Conservation (phyloP, 2,113 vertebrate genomes). For the Oplegnathus fasciatus region DNA sequence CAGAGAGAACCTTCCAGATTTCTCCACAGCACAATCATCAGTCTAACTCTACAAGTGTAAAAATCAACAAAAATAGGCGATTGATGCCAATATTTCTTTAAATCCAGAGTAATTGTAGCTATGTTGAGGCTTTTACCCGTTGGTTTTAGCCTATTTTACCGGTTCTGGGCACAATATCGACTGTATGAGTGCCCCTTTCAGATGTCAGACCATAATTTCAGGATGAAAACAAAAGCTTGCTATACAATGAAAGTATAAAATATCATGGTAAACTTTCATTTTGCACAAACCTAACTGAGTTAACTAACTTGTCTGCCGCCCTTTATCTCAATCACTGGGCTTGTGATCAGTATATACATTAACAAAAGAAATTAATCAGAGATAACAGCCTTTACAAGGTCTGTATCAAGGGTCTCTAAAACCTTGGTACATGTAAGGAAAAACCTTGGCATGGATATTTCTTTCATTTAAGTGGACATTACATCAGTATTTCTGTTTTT, state of each 20-base stretch:
- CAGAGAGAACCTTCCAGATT: background rate
- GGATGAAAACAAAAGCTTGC: background rate
- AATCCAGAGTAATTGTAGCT: background rate
- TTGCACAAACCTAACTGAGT: no score
- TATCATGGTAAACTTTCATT: background rate
- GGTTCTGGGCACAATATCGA: background rate
- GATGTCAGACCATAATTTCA: background rate
- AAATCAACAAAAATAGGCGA: background rate
- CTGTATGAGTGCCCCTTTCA: background rate
- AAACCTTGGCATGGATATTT: no score
- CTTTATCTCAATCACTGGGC: no score
- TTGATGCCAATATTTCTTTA: background rate
- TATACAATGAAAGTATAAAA: background rate
- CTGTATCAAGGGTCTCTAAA: no score
- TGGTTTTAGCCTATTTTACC: background rate
- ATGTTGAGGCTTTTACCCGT: background rate
- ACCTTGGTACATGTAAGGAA: no score
- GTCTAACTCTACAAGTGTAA: background rate
- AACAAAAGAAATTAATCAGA: no score
- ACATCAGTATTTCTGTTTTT: no score
- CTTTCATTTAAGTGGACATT: no score
- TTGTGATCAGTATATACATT: no score
- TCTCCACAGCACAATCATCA: background rate
- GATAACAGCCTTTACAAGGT: no score
- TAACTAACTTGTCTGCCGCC: no score